Percentiles rank a stretch among this genome's conserved stretches.
These are phyloP conservation scores for Peromyscus attwateri DNA, from an alignment of 2,797 vertebrate genomes.

Conservation along the genomic window DNA sequence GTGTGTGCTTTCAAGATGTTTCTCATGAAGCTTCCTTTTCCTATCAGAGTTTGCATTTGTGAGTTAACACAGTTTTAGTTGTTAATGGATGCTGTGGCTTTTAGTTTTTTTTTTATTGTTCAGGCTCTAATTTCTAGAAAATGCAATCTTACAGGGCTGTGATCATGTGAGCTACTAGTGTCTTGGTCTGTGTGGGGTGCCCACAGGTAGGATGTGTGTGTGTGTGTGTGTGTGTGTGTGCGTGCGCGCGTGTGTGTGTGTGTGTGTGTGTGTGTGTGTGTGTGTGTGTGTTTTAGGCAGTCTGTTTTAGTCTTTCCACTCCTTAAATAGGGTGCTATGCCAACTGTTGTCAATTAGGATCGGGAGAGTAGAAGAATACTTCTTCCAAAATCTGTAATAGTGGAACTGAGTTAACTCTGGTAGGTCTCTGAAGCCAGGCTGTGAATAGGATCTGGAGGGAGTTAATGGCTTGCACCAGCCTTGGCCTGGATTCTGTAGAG, in stretches of 20 bases:
- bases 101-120: not conserved
- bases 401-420: not conserved
- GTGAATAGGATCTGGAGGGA: not conserved
- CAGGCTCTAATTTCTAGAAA: not conserved
- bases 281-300: too few relatives aligned
- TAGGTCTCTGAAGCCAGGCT: not conserved
- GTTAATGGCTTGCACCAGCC: not conserved
- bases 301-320: not conserved
- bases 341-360: not conserved
- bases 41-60: not conserved
- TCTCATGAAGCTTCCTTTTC: conserved; percentile 40
- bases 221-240: not conserved
- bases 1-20: not conserved
- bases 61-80: not conserved
- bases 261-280: not conserved
- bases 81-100: not conserved
- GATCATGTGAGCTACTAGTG: not conserved
- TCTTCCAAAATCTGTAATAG: not conserved
- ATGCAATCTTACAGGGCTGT: not conserved
- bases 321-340: not conserved
- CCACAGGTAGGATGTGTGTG: not conserved
- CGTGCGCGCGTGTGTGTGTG: too few relatives aligned
- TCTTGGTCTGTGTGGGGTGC: not conserved
- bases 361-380: not conserved
- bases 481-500: not conserved